Evolutionary conservation across 2,797 vertebrate genomes (phyloP).

Genomic region (Hemitrygon akajei): DNA sequence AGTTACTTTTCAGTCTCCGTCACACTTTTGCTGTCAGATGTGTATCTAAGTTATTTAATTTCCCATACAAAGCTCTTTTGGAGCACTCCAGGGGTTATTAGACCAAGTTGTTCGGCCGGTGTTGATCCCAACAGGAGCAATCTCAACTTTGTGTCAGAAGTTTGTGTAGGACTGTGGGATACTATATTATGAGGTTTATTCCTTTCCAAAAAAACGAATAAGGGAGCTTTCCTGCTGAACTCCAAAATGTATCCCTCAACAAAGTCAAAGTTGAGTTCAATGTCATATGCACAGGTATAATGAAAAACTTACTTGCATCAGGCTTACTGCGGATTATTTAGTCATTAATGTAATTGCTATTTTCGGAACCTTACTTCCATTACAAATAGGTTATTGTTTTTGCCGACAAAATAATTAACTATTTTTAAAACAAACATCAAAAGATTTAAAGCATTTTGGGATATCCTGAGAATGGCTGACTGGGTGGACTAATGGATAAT

Average conservation of each 20-base stretch:
- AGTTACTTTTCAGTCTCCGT: no score
- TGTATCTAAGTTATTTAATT: no score
- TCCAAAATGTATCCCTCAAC: background rate
- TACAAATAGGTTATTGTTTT: background rate
- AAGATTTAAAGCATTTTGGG: background rate
- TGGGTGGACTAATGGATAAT: background rate
- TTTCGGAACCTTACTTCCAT: background rate
- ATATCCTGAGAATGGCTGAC: background rate
- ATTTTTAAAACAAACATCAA: background rate
- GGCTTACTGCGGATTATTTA: background rate
- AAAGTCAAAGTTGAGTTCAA: background rate
- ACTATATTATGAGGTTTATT: background rate
- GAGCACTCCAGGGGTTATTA: no score
- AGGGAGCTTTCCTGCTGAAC: background rate
- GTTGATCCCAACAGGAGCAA: background rate
- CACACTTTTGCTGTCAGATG: no score
- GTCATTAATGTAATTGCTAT: background rate
- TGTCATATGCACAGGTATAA: no score
- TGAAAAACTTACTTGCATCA: no score
- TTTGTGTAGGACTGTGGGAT: background rate
- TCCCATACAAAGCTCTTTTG: no score
- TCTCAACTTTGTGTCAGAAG: background rate
- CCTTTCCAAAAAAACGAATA: background rate
- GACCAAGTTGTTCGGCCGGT: background rate
- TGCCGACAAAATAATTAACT: background rate